Conservation (phyloP, 2,888 invertebrate species). For the Furcula furcula region DNA sequence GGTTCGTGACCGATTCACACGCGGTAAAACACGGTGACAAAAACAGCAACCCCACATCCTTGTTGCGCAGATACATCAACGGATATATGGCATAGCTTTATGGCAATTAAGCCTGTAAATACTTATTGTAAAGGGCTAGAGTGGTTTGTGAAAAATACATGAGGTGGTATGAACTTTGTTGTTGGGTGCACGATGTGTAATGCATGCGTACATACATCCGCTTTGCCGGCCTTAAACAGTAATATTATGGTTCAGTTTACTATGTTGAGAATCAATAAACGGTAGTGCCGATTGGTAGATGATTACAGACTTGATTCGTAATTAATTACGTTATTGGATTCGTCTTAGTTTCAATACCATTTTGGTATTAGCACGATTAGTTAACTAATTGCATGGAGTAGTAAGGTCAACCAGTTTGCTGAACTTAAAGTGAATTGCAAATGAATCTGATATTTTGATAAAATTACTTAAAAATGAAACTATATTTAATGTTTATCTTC, state of each 20-base stretch:
- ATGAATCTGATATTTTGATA: too few relatives aligned
- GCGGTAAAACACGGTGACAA: constrained; percentile 42
- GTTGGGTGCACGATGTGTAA: constrained; percentile 14
- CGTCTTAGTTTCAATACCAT: too few relatives aligned
- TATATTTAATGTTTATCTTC: too few relatives aligned
- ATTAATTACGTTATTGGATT: too few relatives aligned
- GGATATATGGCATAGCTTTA: constrained; percentile 8
- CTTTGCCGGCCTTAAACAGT: constrained; percentile 25
- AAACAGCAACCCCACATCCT: constrained; percentile 52
- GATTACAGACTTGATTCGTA: background rate
- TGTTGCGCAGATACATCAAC: constrained; percentile 33
- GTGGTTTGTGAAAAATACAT: constrained; percentile 12
- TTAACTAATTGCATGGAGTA: too few relatives aligned
- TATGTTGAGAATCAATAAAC: constrained; percentile 6
- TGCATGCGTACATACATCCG: constrained; percentile 35
- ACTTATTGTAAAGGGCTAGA: constrained; percentile 10
- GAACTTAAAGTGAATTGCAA: too few relatives aligned
- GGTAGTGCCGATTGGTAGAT: background rate
- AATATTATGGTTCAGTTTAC: constrained; percentile 21
- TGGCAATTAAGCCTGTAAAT: constrained; percentile 13
- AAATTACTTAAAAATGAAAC: too few relatives aligned
- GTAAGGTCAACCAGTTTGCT: too few relatives aligned
- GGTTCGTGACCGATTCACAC: constrained; percentile 55
- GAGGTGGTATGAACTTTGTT: constrained; percentile 11
- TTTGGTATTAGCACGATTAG: too few relatives aligned